Conservation (phyloP, 1,140 invertebrate species). For the Ladona fulva region DNA sequence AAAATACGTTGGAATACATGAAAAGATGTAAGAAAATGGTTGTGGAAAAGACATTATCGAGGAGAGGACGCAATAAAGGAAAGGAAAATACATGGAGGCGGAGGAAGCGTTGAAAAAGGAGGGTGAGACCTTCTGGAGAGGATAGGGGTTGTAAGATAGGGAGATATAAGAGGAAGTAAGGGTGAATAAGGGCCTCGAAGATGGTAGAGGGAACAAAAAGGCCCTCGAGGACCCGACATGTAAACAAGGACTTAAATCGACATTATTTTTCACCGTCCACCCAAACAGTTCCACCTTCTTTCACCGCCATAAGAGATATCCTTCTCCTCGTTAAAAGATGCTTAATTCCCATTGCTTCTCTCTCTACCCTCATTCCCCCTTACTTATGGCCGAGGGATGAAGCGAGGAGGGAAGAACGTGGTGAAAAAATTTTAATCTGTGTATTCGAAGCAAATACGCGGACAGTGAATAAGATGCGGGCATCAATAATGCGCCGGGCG, state of each 20-base stretch:
- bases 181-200: no score
- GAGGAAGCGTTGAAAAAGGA: no score
- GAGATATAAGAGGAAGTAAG: no score
- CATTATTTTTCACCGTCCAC: neutral
- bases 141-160: no score
- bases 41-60: no score
- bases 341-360: neutral
- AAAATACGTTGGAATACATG: no score
- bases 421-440: neutral
- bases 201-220: no score
- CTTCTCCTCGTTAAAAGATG: neutral
- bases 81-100: no score
- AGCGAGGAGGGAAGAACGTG: neutral
- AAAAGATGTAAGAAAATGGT: no score
- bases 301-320: neutral
- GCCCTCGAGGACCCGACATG: neutral
- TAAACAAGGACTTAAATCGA: neutral
- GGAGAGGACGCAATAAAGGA: no score
- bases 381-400: neutral
- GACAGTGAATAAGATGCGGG: conserved; percentile 3
- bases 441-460: neutral
- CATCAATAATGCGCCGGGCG: neutral
- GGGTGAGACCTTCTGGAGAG: no score
- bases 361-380: neutral
- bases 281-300: neutral